Conservation (phyloP, 2,888 invertebrate species). For the Automeris io region DNA sequence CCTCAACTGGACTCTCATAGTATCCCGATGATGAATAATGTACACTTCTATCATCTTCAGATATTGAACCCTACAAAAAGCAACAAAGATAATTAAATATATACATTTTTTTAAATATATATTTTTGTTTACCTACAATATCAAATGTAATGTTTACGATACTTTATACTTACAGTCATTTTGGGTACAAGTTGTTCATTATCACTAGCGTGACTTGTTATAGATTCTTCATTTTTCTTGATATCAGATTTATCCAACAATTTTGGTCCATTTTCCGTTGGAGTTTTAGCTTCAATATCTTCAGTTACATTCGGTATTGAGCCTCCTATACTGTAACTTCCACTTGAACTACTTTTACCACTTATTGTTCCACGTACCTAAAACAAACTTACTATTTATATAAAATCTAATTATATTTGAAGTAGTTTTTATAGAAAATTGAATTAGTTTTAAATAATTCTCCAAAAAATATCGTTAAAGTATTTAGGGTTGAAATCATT, state of each 20-base stretch:
- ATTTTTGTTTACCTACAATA: neutral
- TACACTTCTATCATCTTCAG: conserved; percentile 83
- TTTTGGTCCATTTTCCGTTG: conserved; percentile 43
- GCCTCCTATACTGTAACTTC: conserved; percentile 69
- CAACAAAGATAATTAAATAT: neutral
- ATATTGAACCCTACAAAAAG: conserved; percentile 72
- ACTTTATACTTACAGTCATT: conserved; percentile 53
- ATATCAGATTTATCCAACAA: conserved; percentile 36
- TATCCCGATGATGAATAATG: conserved; percentile 86
- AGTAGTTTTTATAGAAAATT: no score
- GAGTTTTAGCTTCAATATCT: conserved; percentile 38
- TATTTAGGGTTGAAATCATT: no score
- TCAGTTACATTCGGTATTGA: conserved; percentile 66
- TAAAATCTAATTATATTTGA: no score
- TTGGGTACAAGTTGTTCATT: conserved; percentile 60
- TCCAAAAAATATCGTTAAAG: no score
- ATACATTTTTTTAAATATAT: neutral
- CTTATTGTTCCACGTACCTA: conserved; percentile 56
- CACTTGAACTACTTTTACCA: conserved; percentile 72
- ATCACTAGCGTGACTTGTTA: conserved; percentile 31
- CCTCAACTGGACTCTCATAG: conserved; percentile 85
- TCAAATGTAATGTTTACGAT: conserved; percentile 1
- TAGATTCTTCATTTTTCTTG: conserved; percentile 38
- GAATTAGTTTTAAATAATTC: no score
- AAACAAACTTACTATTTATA: conserved; percentile 18